phyloP scores from a whole-genome alignment of 2,797 vertebrate genomes.

The Hydrophis major region DNA sequence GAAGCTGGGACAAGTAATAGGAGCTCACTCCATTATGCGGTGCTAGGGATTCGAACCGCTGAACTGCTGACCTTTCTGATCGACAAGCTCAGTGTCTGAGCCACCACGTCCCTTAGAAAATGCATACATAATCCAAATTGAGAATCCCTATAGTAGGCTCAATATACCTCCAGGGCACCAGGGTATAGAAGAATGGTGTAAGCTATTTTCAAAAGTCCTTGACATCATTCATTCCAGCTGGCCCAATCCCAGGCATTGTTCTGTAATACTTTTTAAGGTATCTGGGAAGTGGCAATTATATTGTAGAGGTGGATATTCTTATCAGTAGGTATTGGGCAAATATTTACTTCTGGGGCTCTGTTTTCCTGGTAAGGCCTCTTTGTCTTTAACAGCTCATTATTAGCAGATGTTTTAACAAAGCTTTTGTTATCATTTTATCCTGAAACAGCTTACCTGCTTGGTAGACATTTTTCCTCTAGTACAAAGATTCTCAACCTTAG shows the following conservation, averaged over 20 bases:
- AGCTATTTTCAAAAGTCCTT: constrained; percentile 1
- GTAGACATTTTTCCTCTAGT: neutral
- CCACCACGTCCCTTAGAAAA: neutral
- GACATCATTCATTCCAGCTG: neutral
- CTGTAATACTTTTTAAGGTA: neutral
- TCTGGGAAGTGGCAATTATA: constrained; percentile 11
- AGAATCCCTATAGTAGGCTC: neutral
- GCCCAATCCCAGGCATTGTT: constrained; percentile 17
- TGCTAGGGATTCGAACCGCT: too few species aligned
- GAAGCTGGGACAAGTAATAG: too few species aligned
- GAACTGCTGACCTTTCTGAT: too few species aligned
- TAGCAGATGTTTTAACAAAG: neutral
- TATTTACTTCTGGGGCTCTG: neutral
- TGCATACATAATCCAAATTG: neutral
- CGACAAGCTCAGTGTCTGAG: too few species aligned
- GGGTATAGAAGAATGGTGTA: neutral
- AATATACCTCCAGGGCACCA: neutral
- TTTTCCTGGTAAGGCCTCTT: neutral
- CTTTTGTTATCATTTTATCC: neutral
- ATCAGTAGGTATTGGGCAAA: constrained; percentile 3
- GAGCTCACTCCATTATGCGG: too few species aligned
- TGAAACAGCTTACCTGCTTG: neutral
- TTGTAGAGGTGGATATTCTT: neutral
- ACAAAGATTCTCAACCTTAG: neutral
- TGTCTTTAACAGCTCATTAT: neutral